Conservation (phyloP, 2,113 vertebrate species). For the Oxygymnocypris stewartii region DNA sequence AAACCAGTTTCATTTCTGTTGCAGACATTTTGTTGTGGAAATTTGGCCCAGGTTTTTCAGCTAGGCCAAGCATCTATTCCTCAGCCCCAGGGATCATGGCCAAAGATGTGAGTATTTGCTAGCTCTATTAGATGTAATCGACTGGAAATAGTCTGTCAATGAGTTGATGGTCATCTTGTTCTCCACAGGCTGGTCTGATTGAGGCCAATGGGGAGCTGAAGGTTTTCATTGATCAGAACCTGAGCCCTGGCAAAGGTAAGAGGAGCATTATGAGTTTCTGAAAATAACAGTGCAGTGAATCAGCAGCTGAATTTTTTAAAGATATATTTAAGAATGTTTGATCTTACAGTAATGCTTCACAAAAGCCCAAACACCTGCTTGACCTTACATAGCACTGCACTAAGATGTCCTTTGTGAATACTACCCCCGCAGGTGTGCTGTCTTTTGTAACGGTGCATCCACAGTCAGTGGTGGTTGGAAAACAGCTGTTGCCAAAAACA, state of each 20-base stretch:
- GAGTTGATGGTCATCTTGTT: slow-evolving; percentile 5
- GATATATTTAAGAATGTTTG: background rate
- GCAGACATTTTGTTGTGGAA: slow-evolving; percentile 64
- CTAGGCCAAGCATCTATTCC: slow-evolving; percentile 66
- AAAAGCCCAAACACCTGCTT: background rate
- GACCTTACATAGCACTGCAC: background rate
- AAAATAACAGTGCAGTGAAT: background rate
- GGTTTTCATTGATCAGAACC: slow-evolving; percentile 99
- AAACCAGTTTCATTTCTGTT: slow-evolving; percentile 39
- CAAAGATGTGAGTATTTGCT: slow-evolving; percentile 93
- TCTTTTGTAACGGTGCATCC: slow-evolving; percentile 94
- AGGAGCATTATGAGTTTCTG: background rate
- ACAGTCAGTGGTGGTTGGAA: slow-evolving; percentile 84
- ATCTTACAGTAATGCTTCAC: background rate
- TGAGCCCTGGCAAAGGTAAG: slow-evolving; percentile 97
- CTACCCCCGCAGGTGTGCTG: slow-evolving; percentile 80
- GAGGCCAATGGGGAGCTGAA: slow-evolving; percentile 99
- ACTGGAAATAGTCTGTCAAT: background rate
- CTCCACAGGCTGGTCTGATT: slow-evolving; percentile 89
- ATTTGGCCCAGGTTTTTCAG: slow-evolving; percentile 58
- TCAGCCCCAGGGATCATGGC: slow-evolving; percentile 92
- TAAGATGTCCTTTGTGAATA: slow-evolving; percentile 6
- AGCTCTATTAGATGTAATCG: background rate
- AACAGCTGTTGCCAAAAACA: slow-evolving; percentile 98
- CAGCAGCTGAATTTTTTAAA: background rate